These are phyloP conservation scores for Heliocidaris tuberculata DNA, from an alignment of 35 echinoderm and acorn worm genomes.

Conservation along the genomic window DNA sequence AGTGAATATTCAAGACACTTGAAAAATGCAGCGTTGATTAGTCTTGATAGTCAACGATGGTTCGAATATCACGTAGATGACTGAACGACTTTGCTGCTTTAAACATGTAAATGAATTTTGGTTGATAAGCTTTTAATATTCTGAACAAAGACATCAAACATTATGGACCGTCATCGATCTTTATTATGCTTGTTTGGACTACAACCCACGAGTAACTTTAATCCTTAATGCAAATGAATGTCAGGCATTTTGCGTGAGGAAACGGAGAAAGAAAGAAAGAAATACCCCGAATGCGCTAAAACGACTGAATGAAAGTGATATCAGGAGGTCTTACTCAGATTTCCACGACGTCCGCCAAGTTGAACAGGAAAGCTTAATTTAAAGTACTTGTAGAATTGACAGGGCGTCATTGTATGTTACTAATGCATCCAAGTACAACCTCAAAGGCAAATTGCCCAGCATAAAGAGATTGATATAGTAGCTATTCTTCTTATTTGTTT, in stretches of 20 bases:
- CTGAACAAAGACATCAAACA: neutral
- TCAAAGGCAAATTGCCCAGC: neutral
- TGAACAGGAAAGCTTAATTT: neutral
- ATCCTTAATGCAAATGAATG: constrained; percentile 12
- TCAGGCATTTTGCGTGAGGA: neutral
- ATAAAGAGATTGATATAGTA: too few relatives aligned
- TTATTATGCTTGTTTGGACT: neutral
- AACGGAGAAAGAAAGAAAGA: neutral
- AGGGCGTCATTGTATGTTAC: neutral
- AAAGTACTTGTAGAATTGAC: neutral
- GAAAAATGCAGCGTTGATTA: neutral
- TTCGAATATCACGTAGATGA: neutral
- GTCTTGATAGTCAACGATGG: neutral
- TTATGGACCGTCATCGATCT: neutral
- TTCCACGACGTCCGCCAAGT: neutral
- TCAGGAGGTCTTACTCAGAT: neutral
- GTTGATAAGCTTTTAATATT: neutral
- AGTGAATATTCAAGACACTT: neutral
- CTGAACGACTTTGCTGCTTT: neutral
- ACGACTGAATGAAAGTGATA: constrained; percentile 11
- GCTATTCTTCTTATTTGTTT: too few relatives aligned
- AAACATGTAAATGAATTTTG: too few relatives aligned
- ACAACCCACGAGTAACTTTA: neutral
- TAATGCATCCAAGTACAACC: too few relatives aligned
- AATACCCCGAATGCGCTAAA: neutral